Evolutionary conservation across 2,888 invertebrate species (phyloP).

Genomic region (Uloborus plumipes): DNA sequence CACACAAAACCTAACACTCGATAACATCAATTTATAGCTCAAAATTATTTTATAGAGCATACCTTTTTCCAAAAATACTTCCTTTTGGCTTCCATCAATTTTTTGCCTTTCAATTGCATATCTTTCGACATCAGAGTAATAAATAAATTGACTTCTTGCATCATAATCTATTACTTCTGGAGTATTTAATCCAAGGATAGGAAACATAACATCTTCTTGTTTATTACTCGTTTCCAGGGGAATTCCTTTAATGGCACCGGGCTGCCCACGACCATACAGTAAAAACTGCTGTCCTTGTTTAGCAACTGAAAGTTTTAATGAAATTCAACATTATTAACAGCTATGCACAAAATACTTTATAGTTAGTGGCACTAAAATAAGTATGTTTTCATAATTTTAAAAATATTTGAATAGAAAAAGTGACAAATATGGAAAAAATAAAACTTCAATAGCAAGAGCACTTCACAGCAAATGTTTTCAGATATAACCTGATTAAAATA

Average conservation of each 20-base stretch:
- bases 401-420: too few species aligned
- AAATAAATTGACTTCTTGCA: constrained; percentile 76
- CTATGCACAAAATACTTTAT: too few species aligned
- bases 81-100: constrained; percentile 76
- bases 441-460: too few species aligned
- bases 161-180: constrained; percentile 81
- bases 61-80: constrained; percentile 76
- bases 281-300: constrained; percentile 78
- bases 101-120: constrained; percentile 79
- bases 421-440: too few species aligned
- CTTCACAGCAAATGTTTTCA: too few species aligned
- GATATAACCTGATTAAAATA: too few species aligned
- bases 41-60: constrained; percentile 8
- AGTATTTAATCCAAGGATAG: constrained; percentile 78
- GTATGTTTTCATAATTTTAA: too few species aligned
- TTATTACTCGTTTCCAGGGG: constrained; percentile 69
- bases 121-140: constrained; percentile 77
- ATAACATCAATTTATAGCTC: not conserved
- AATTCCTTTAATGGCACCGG: constrained; percentile 81
- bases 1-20: too few species aligned
- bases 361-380: too few species aligned
- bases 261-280: constrained; percentile 78
- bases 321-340: too few species aligned
- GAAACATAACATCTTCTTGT: constrained; percentile 77
- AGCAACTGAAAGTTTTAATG: constrained; percentile 72